Conservation (phyloP, 2,797 vertebrate species). For the Lacerta viridis region DNA sequence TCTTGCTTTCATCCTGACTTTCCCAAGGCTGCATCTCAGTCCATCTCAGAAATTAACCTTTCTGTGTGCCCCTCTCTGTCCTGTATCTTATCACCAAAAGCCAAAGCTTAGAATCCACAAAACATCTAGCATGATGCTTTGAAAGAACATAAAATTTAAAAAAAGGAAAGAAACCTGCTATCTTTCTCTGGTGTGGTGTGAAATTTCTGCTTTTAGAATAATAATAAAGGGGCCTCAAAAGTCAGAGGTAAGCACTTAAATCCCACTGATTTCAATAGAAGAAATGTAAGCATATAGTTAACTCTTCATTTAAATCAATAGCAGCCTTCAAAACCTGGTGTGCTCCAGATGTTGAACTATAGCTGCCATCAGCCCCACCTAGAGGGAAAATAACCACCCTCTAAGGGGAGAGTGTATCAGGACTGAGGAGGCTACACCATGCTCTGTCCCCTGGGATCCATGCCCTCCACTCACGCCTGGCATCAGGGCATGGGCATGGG, state of each 20-base stretch:
- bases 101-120: constrained; percentile 20
- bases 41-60: constrained; percentile 30
- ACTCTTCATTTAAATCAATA: neutral
- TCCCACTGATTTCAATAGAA: neutral
- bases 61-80: neutral
- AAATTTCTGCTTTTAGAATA: constrained; percentile 14
- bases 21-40: constrained; percentile 46
- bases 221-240: neutral
- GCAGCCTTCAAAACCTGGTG: too few species aligned
- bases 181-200: constrained; percentile 5
- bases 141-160: constrained; percentile 13
- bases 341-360: too few species aligned
- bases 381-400: too few species aligned
- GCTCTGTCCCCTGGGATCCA: too few species aligned
- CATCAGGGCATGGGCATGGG: too few species aligned
- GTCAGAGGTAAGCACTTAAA: neutral
- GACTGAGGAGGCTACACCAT: too few species aligned
- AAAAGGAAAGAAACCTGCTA: constrained; percentile 19
- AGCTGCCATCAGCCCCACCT: too few species aligned
- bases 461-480: too few species aligned
- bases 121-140: neutral
- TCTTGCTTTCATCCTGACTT: constrained; percentile 47
- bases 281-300: neutral
- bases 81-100: constrained; percentile 30
- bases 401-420: too few species aligned